A percentile compares a stretch with the other conserved stretches of the same genome.
These are phyloP conservation scores for Arothron firmamentum DNA, from an alignment of 2,113 vertebrate species.

Conservation along the genomic window DNA sequence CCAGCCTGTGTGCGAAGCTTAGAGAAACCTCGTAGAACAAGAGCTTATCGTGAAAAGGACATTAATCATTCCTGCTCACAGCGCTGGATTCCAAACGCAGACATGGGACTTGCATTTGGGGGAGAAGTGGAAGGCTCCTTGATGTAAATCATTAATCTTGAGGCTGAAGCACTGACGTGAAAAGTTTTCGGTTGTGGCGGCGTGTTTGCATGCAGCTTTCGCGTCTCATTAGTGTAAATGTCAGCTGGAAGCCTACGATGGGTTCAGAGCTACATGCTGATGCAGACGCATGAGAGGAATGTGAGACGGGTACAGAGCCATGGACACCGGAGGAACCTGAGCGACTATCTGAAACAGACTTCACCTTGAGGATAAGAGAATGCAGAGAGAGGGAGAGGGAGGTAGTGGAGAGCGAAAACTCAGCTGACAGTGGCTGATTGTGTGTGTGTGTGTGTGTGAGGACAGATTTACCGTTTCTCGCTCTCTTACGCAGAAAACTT, in stretches of 20 bases:
- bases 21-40: too few species aligned
- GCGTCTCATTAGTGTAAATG: constrained; percentile 44
- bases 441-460: constrained; percentile 3
- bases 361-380: constrained; percentile 30
- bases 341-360: constrained; percentile 32
- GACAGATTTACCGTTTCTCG: constrained; percentile 10
- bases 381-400: constrained; percentile 5
- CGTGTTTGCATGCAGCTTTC: neutral
- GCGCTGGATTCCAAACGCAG: neutral
- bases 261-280: constrained; percentile 22
- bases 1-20: too few species aligned
- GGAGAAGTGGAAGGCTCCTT: neutral
- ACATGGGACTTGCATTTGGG: neutral
- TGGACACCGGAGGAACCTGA: constrained; percentile 17
- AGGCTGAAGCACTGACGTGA: neutral
- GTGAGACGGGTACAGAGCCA: neutral
- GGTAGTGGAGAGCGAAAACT: constrained; percentile 12
- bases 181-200: neutral
- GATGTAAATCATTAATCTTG: neutral
- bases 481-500: constrained; percentile 26
- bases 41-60: too few species aligned
- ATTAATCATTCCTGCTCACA: neutral
- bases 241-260: constrained; percentile 21
- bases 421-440: neutral
- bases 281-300: constrained; percentile 11